phyloP scores from a whole-genome alignment of 2,888 invertebrate species.

The Dasysyrphus albostriatus region DNA sequence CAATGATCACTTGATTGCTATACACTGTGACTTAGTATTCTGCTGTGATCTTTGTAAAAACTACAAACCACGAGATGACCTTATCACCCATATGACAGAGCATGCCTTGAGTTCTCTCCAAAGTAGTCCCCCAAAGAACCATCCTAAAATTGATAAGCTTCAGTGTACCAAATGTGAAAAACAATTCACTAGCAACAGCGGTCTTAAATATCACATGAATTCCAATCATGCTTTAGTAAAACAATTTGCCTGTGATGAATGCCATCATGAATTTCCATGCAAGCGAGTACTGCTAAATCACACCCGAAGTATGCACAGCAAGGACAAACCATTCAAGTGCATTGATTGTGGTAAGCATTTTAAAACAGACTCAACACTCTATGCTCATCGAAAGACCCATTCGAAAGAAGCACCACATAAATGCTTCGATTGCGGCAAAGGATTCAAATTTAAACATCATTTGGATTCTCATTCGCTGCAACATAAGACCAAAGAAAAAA shows the following conservation, averaged over 20 bases:
- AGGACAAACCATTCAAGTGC: conserved; percentile 62
- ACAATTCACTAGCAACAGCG: conserved; percentile 59
- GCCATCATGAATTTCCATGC: conserved; percentile 74
- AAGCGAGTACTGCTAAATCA: conserved; percentile 73
- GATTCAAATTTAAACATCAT: conserved; percentile 75
- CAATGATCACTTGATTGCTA: conserved; percentile 80
- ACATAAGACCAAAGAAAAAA: conserved; percentile 47
- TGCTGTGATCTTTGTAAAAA: conserved; percentile 84
- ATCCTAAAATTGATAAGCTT: conserved; percentile 20
- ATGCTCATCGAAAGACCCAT: conserved; percentile 69
- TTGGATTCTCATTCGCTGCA: conserved; percentile 60
- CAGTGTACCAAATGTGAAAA: conserved; percentile 67
- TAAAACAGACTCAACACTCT: conserved; percentile 74
- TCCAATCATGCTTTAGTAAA: conserved; percentile 49
- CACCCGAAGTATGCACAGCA: conserved; percentile 64
- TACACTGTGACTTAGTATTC: conserved; percentile 82
- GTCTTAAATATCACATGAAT: conserved; percentile 62
- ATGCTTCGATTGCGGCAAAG: conserved; percentile 68
- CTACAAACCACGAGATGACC: conserved; percentile 81
- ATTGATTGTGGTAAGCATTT: conserved; percentile 68
- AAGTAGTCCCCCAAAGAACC: neutral
- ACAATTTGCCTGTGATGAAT: conserved; percentile 86
- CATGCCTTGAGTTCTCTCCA: conserved; percentile 79
- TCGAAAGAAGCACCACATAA: conserved; percentile 38
- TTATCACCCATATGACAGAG: conserved; percentile 83